Percentiles rank a stretch among this genome's conserved stretches.
Conservation (phyloP, 1,140 invertebrate species). For the Cyrtorhinus lividipennis region DNA sequence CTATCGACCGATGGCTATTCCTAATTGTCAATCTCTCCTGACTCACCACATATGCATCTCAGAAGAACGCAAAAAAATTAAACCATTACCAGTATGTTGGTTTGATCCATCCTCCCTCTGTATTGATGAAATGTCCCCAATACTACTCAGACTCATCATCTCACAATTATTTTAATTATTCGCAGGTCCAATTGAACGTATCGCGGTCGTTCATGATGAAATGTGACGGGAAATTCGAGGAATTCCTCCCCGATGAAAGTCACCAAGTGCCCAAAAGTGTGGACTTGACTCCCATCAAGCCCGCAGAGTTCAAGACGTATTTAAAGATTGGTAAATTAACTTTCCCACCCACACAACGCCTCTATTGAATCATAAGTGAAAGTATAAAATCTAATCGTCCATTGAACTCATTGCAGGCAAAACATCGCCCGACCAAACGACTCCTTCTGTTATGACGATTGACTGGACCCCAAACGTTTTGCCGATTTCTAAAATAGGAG, state of each 20-base stretch:
- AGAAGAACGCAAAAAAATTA: too few species aligned
- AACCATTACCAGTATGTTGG: too few species aligned
- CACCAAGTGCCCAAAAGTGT: constrained; percentile 33
- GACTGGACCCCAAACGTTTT: constrained; percentile 64
- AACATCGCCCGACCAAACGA: constrained; percentile 39
- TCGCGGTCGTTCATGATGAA: constrained; percentile 48
- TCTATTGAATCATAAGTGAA: too few species aligned
- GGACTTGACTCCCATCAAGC: constrained; percentile 40
- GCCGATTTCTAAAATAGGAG: constrained; percentile 50
- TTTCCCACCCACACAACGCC: constrained; percentile 15
- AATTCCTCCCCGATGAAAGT: constrained; percentile 40
- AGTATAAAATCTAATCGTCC: too few species aligned
- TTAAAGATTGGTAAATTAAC: constrained; percentile 50
- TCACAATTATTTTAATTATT: neutral
- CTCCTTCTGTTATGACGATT: constrained; percentile 54
- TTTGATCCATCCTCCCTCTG: too few species aligned
- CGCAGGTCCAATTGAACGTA: neutral
- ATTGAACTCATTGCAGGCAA: constrained; percentile 39
- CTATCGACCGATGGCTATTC: too few species aligned
- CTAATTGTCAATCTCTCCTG: too few species aligned
- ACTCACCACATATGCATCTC: too few species aligned
- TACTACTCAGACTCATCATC: too few species aligned
- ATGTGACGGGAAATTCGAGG: constrained; percentile 45
- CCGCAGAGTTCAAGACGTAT: constrained; percentile 50
- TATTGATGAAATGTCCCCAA: too few species aligned